Evolutionary conservation across 2,888 invertebrate genomes (phyloP).

Genomic region (Tetramorium bicarinatum): DNA sequence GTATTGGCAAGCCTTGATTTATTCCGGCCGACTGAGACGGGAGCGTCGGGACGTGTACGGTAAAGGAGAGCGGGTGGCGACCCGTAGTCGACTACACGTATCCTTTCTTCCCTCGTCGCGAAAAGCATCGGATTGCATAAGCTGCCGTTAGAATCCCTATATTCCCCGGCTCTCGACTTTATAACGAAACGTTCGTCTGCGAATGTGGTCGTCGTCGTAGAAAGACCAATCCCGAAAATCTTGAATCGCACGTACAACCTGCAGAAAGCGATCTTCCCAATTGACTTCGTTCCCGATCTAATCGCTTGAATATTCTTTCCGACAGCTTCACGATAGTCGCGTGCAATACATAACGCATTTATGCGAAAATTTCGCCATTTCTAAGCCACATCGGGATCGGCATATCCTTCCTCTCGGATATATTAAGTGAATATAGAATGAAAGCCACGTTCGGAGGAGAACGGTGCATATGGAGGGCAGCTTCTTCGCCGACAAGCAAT

Average conservation of each 20-base stretch:
- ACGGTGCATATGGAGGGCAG: neutral
- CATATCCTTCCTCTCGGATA: conserved; percentile 18
- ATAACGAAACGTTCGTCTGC: conserved; percentile 66
- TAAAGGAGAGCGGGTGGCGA: conserved; percentile 36
- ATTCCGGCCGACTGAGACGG: conserved; percentile 76
- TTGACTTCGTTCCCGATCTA: conserved; percentile 1
- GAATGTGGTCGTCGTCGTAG: conserved; percentile 57
- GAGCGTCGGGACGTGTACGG: conserved; percentile 56
- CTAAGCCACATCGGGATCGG: conserved; percentile 27
- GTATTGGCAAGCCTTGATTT: conserved; percentile 84
- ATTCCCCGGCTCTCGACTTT: conserved; percentile 63
- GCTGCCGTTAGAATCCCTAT: conserved; percentile 51
- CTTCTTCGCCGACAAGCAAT: neutral
- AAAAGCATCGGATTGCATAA: conserved; percentile 48
- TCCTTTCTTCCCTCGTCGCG: conserved; percentile 48
- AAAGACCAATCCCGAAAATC: conserved; percentile 11
- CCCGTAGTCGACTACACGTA: conserved; percentile 37
- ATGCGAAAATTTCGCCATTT: conserved; percentile 36
- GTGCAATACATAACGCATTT: conserved; percentile 25
- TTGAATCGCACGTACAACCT: conserved; percentile 36
- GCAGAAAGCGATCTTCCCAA: neutral
- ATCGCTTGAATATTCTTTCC: conserved; percentile 44
- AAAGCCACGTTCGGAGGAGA: neutral
- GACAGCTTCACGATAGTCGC: neutral
- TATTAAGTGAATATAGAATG: conserved; percentile 46